A percentile compares a stretch with the other conserved stretches of the same genome.
Conservation (phyloP, 2,888 invertebrate species). For the Lasius platythorax region DNA sequence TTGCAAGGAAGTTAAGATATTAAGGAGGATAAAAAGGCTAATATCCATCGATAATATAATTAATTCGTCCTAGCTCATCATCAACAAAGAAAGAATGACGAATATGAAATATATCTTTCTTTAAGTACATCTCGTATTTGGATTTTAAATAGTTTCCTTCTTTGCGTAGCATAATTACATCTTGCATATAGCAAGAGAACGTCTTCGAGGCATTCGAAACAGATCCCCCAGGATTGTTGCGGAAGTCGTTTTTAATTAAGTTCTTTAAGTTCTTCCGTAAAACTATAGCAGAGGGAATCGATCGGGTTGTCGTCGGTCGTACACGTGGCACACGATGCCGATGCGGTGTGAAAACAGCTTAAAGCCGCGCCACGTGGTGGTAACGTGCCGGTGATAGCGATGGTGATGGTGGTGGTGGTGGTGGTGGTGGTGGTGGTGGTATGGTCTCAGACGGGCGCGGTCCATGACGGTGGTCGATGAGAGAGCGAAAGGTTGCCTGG, state of each 20-base stretch:
- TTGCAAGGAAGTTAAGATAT: not conserved
- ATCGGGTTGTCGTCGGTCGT: not conserved
- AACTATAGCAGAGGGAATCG: not conserved
- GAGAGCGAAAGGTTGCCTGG: conserved; percentile 81
- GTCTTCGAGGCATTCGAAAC: not conserved
- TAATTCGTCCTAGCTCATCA: not conserved
- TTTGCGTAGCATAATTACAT: not conserved
- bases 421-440: conserved; percentile 61
- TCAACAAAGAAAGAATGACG: not conserved
- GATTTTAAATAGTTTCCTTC: not conserved
- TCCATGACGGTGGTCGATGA: conserved; percentile 82
- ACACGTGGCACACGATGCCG: conserved; percentile 35
- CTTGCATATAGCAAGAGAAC: not conserved
- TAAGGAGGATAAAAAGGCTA: not conserved
- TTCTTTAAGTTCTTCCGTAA: conserved; percentile 19
- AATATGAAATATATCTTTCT: not conserved
- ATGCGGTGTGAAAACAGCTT: conserved; percentile 64
- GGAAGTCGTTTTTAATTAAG: conserved; percentile 28
- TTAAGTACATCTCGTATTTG: not conserved
- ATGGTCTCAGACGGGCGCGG: conserved; percentile 83
- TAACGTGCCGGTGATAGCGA: conserved; percentile 32
- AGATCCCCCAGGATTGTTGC: not conserved
- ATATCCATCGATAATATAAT: not conserved
- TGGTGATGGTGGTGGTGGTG: conserved; percentile 5
- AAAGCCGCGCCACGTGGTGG: conserved; percentile 68